Conservation (phyloP, 2,113 vertebrate genomes). For the Mellivora capensis region DNA sequence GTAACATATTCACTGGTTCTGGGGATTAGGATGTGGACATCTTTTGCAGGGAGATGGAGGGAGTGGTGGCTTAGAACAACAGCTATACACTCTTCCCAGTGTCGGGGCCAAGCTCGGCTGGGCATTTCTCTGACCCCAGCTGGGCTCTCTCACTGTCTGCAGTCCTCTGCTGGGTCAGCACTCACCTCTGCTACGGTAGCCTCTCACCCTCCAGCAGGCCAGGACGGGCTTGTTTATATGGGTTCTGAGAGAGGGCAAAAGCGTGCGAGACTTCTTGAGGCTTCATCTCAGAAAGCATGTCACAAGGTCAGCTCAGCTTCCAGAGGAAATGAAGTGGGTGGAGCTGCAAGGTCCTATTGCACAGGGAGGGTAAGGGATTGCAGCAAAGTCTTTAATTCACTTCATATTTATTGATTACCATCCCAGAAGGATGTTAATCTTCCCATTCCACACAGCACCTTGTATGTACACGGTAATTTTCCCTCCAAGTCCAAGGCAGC, state of each 20-base stretch:
- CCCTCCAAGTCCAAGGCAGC: background rate
- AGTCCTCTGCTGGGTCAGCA: background rate
- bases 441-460: background rate
- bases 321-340: background rate
- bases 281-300: background rate
- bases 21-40: background rate
- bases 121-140: background rate
- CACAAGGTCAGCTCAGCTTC: background rate
- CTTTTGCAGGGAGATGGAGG: rapidly evolving
- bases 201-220: background rate
- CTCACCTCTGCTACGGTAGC: background rate
- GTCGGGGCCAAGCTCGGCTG: background rate
- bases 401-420: background rate
- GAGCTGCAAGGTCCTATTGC: background rate
- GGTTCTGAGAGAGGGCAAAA: background rate
- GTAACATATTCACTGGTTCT: background rate
- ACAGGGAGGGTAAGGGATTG: background rate
- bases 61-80: background rate
- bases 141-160: background rate
- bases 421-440: background rate
- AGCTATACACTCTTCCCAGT: background rate
- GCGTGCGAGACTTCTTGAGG: no score
- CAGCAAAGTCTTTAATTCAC: background rate
- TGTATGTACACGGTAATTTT: background rate
- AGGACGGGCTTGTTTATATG: background rate